Evolutionary conservation across 2,113 vertebrate genomes (phyloP).

Genomic region (Sula dactylatra): DNA sequence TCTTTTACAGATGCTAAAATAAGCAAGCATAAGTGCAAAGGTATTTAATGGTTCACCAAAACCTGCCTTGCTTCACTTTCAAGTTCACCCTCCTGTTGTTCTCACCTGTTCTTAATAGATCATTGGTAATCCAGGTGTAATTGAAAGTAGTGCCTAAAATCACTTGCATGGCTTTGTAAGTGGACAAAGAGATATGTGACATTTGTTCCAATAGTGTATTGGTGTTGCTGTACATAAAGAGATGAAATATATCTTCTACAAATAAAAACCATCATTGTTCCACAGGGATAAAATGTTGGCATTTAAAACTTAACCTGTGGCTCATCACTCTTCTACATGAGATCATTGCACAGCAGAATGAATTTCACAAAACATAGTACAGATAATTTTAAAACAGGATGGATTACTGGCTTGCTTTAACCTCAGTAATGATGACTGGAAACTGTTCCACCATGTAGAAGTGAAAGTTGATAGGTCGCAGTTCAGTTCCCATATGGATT

Average conservation of each 20-base stretch:
- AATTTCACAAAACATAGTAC: not conserved
- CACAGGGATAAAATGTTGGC: not conserved
- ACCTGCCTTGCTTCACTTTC: not conserved
- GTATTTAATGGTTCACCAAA: not conserved
- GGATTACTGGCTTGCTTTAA: not conserved
- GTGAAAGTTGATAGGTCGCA: not conserved
- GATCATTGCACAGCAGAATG: not conserved
- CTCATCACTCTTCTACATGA: not conserved
- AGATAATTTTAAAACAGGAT: not conserved
- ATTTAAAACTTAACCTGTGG: not conserved
- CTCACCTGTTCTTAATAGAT: not conserved
- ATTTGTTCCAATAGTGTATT: not conserved
- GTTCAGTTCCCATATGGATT: not conserved
- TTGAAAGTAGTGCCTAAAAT: constrained; percentile 2
- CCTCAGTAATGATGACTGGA: not conserved
- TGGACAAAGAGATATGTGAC: not conserved
- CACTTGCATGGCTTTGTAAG: not conserved
- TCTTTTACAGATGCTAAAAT: not conserved
- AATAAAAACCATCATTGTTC: not conserved
- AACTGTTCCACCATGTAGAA: not conserved
- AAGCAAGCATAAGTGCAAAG: not conserved
- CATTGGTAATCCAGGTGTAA: not conserved
- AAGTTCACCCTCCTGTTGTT: not conserved
- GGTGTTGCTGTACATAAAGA: not conserved
- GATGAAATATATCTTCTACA: not conserved